Percentiles rank a stretch among this genome's conserved stretches.
Conservation (phyloP, 2,888 invertebrate species). For the Doris montereyensis region DNA sequence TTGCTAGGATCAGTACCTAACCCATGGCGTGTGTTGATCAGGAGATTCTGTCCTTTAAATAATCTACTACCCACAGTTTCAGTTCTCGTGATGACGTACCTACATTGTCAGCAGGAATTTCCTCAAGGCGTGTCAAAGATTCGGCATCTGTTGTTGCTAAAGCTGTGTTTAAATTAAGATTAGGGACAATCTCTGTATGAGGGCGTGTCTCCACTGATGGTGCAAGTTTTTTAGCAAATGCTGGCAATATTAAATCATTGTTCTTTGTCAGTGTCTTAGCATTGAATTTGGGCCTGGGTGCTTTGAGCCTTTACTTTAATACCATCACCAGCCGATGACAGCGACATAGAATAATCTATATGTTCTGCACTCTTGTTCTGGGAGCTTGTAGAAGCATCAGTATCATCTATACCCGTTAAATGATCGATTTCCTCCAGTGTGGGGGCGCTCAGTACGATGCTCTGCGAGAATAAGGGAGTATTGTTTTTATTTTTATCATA, state of each 20-base stretch:
- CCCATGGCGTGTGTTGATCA: too few relatives aligned
- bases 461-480: too few relatives aligned
- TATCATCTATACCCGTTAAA: too few relatives aligned
- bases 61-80: conserved; percentile 23
- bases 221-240: conserved; percentile 6
- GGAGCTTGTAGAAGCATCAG: too few relatives aligned
- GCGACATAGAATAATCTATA: too few relatives aligned
- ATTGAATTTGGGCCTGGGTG: conserved; percentile 36
- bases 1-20: too few relatives aligned
- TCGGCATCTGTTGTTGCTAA: background rate
- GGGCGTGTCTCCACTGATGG: background rate
- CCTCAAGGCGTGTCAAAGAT: background rate
- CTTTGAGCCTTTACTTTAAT: too few relatives aligned
- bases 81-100: background rate
- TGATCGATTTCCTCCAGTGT: background rate
- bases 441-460: too few relatives aligned
- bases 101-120: background rate
- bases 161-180: background rate
- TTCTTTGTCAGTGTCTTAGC: conserved; percentile 22
- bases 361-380: too few relatives aligned
- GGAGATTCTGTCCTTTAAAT: conserved; percentile 21
- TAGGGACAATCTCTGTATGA: background rate
- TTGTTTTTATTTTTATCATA: too few relatives aligned
- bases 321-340: too few relatives aligned
- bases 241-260: conserved; percentile 1